Percentiles rank a stretch among this genome's conserved stretches.
Conservation (phyloP, 2,888 invertebrate genomes). For the Polietes domitor region DNA sequence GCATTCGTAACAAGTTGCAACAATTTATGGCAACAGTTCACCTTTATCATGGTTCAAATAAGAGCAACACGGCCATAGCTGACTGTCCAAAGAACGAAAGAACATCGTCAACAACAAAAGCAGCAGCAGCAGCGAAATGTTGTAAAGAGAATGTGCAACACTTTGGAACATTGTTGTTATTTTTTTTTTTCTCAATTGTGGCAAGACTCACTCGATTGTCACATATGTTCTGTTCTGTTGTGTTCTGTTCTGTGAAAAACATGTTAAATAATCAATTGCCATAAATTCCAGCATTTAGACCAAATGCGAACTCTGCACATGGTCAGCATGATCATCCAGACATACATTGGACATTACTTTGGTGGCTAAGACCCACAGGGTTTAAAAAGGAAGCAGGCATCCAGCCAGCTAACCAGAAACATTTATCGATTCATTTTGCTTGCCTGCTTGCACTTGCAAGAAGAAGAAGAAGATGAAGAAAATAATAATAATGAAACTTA, state of each 20-base stretch:
- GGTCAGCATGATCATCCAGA: conserved; percentile 4
- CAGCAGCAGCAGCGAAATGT: conserved; percentile 15
- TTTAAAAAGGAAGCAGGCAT: conserved; percentile 29
- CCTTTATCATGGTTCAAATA: conserved; percentile 55
- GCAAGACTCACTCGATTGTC: conserved; percentile 53
- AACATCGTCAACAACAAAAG: conserved; percentile 1
- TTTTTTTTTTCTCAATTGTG: conserved; percentile 18
- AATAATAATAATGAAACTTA: conserved; percentile 53
- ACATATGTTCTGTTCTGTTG: conserved; percentile 70
- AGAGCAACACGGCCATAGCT: background rate
- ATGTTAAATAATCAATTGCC: conserved; percentile 79
- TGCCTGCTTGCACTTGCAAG: background rate
- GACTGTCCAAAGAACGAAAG: background rate
- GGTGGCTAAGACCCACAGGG: conserved; percentile 45
- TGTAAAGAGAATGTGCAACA: conserved; percentile 54
- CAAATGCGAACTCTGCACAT: conserved; percentile 34
- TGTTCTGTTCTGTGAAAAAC: conserved; percentile 74
- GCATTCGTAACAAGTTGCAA: conserved; percentile 61
- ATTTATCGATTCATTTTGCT: conserved; percentile 44
- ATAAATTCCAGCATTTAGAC: conserved; percentile 67
- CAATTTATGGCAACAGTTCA: conserved; percentile 66
- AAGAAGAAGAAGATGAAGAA: background rate
- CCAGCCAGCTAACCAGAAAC: conserved; percentile 46
- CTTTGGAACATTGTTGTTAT: conserved; percentile 48
- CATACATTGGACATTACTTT: background rate